These are phyloP conservation scores for Trypoxylus dichotomus DNA, from an alignment of 1,140 invertebrate species.

Conservation along the genomic window DNA sequence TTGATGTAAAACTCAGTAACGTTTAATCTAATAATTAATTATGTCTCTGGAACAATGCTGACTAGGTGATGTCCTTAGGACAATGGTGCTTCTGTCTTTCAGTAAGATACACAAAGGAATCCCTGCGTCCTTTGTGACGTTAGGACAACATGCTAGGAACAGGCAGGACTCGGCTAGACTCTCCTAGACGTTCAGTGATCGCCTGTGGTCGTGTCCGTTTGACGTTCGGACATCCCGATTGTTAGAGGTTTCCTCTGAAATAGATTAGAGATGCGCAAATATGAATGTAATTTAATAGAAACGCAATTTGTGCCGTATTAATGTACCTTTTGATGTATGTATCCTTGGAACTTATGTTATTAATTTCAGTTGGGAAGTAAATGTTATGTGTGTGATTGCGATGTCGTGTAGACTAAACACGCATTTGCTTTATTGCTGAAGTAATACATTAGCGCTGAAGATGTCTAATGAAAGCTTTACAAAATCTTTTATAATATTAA, in stretches of 20 bases:
- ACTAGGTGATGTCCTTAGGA: constrained; percentile 26
- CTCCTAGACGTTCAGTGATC: constrained; percentile 9
- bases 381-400: neutral
- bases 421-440: no score
- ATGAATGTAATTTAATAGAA: constrained; percentile 5
- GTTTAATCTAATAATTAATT: constrained; percentile 30
- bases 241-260: constrained; percentile 21
- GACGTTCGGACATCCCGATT: constrained; percentile 28
- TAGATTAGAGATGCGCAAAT: constrained; percentile 22
- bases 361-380: neutral
- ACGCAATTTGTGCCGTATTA: neutral
- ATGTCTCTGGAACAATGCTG: constrained; percentile 15
- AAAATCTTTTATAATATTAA: no score
- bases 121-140: constrained; percentile 25
- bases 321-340: neutral
- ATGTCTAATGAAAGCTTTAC: no score
- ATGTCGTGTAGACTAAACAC: no score
- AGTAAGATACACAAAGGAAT: constrained; percentile 27
- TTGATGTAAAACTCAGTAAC: constrained; percentile 17
- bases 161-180: constrained; percentile 14
- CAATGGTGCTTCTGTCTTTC: constrained; percentile 26
- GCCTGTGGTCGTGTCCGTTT: constrained; percentile 12
- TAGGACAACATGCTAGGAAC: constrained; percentile 29
- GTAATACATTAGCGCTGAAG: no score
- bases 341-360: neutral